These are phyloP conservation scores for Stegophylla sp. DNA, from an alignment of 2,888 invertebrate genomes.

Conservation along the genomic window DNA sequence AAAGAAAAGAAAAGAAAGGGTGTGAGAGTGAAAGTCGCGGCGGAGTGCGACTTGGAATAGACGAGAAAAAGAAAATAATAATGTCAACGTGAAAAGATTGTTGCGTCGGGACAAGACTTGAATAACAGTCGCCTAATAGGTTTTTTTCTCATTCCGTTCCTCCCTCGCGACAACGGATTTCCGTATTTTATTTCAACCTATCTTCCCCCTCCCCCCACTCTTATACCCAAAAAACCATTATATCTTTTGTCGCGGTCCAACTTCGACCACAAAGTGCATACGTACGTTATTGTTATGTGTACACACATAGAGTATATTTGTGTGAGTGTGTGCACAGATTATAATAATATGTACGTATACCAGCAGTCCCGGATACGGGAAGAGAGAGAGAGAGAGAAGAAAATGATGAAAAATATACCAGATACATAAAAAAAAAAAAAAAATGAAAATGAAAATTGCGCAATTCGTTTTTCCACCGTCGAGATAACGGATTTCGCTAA, in stretches of 20 bases:
- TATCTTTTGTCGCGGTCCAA: conserved; percentile 12
- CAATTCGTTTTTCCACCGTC: conserved; percentile 16
- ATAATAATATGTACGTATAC: not conserved
- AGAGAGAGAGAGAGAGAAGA: not conserved
- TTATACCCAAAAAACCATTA: not conserved
- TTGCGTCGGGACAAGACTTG: conserved; percentile 48
- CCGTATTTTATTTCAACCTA: conserved; percentile 34
- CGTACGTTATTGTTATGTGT: conserved; percentile 3
- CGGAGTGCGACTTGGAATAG: no score
- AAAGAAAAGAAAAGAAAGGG: not conserved
- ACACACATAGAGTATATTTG: not conserved
- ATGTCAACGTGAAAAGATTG: conserved; percentile 51
- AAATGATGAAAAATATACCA: not conserved
- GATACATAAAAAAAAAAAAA: not conserved
- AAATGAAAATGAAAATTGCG: not conserved
- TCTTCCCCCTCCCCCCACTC: not conserved
- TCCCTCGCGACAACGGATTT: conserved; percentile 18
- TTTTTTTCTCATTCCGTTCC: conserved; percentile 24
- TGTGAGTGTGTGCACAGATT: not conserved
- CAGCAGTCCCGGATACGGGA: not conserved
- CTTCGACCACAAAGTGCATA: conserved; percentile 16
- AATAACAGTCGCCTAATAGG: conserved; percentile 51
- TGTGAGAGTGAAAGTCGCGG: not conserved
- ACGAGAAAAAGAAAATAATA: conserved; percentile 49
- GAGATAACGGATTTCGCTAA: not conserved